Conservation (phyloP, 1,140 invertebrate species). For the Heliconius hewitsoni region DNA sequence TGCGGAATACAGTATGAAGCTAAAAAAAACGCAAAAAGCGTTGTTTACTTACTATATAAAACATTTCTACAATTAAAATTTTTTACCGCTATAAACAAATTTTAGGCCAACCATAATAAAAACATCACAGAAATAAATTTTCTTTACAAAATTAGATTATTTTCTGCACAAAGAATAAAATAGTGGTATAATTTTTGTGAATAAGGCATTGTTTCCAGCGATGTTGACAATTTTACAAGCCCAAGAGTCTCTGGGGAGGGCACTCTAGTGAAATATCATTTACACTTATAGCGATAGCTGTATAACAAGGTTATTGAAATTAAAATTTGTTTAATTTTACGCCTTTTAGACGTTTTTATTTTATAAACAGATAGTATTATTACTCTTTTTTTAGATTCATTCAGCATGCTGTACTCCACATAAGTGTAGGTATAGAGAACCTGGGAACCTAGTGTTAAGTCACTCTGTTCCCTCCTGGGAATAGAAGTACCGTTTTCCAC, state of each 20-base stretch:
- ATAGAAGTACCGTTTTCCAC: too few relatives aligned
- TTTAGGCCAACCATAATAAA: background rate
- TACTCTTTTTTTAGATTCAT: too few relatives aligned
- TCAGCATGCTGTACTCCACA: too few relatives aligned
- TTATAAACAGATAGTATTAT: too few relatives aligned
- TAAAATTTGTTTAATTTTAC: background rate
- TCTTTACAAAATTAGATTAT: background rate
- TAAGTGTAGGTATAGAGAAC: too few relatives aligned
- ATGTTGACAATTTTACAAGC: slow-evolving; percentile 10
- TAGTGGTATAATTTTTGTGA: background rate
- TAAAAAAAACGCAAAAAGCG: too few relatives aligned
- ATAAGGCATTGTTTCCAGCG: background rate
- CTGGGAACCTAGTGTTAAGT: too few relatives aligned
- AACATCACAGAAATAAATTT: background rate
- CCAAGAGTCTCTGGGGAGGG: slow-evolving; percentile 3
- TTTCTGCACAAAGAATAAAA: background rate
- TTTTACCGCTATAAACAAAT: too few relatives aligned
- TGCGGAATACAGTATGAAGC: too few relatives aligned
- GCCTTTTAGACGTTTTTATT: background rate
- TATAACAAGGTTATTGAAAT: background rate
- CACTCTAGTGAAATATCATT: slow-evolving; percentile 1
- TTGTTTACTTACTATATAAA: too few relatives aligned
- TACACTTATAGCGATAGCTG: background rate
- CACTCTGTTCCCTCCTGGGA: too few relatives aligned
- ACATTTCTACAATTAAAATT: too few relatives aligned